Percentiles rank a stretch among this genome's conserved stretches.
These are phyloP conservation scores for Syrrhaptes paradoxus DNA, from an alignment of 2,113 vertebrate species.

Conservation along the genomic window DNA sequence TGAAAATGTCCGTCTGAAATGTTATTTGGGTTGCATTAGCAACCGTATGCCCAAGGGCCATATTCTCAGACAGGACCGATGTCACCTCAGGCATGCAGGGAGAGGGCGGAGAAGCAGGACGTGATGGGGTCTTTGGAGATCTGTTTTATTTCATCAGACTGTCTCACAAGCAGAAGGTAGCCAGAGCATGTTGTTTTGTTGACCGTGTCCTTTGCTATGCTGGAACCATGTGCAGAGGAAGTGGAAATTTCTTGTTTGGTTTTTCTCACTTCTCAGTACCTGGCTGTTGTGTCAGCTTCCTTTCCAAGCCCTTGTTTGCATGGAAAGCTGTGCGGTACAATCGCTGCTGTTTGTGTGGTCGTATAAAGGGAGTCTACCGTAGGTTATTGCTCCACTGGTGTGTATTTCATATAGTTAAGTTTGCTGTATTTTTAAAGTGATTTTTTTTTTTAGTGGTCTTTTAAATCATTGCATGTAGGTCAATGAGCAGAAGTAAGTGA, in stretches of 20 bases:
- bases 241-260: neutral
- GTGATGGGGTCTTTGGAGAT: neutral
- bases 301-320: neutral
- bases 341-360: neutral
- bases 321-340: neutral
- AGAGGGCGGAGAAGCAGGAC: neutral
- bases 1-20: neutral
- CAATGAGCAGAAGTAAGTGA: neutral
- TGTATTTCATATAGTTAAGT: neutral
- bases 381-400: neutral
- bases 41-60: neutral
- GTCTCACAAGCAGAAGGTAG: neutral
- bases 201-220: neutral
- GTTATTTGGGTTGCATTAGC: neutral
- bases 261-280: neutral
- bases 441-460: neutral
- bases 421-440: neutral
- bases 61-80: fast-evolving
- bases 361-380: neutral
- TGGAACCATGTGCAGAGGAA: neutral
- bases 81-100: neutral
- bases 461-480: neutral
- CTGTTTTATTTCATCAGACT: neutral
- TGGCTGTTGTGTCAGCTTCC: neutral
- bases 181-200: neutral